Base-by-base conservation (phyloP, 2,113 vertebrate genomes). In the Calidris pugnax region DNA sequence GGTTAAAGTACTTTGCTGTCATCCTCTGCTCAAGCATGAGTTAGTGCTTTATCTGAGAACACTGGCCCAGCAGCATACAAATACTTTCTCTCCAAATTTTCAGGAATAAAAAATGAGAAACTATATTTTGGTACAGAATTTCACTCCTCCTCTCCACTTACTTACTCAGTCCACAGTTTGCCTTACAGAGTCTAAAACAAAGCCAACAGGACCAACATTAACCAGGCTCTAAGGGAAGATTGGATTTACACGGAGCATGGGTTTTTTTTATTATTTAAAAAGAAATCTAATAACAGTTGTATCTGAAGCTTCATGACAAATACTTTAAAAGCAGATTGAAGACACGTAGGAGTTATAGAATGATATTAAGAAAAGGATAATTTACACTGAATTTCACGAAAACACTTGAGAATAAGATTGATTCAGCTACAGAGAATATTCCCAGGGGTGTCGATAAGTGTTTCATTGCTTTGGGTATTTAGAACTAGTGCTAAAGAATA, bases 371-470 rank as follows among this genome's bases (percentile, higher is more conserved):
- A 72, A 87, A 79, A 79, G 12, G 18, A 75, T 87, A 72, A 93
- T 82, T 87, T 94, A 56, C 50, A 60, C 16, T 79, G 74, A 87
- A 89, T 80, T 74, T 85, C 74, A 93, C 66, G 66, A 80, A 94
- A 86, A 69, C 75, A 59, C 78, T 94, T 85, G 84, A 94, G 39
- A 85, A 66, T 66, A 73, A 87, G n/a, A 83, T 83, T 87, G 89
- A 92, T 91, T 93, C 47, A 60, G 20, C 67, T 87, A 69, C 78
- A 66, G 27, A 50, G 24, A 76, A 66, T 87, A 82, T 85, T 94
- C 79, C 87, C 67, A 47, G 51, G 55, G 35, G 74, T 90, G 37
- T 60, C 73, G 26, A 30, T 83, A 89, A 85, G 50, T 73, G 71
- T 93, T 93, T 73, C 57, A 59, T 89, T 93, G 71, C 53, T 91